These are phyloP conservation scores for Caenorhabditis parvicauda DNA, from an alignment of 2,888 invertebrate genomes.

Conservation along the genomic window DNA sequence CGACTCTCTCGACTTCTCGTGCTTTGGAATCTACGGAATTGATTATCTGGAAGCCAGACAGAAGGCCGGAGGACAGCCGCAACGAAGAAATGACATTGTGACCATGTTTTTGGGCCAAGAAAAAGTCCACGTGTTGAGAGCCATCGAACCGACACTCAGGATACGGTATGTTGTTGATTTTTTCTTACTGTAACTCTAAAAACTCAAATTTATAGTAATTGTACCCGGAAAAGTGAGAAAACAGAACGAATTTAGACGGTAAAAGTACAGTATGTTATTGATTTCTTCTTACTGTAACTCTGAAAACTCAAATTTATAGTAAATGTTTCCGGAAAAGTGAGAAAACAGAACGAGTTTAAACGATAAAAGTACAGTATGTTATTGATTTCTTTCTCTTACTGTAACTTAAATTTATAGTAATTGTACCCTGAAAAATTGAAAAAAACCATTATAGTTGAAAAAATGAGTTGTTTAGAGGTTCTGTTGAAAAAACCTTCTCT, in stretches of 20 bases:
- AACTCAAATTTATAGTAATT: not conserved
- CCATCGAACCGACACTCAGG: constrained; percentile 56
- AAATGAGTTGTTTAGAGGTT: too few species aligned
- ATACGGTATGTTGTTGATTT: constrained; percentile 33
- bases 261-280: too few species aligned
- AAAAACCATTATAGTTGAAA: too few species aligned
- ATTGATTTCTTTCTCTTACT: not conserved
- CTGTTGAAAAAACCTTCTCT: too few species aligned
- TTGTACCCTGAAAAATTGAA: not conserved
- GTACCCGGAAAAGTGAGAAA: not conserved
- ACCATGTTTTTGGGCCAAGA: constrained; percentile 51
- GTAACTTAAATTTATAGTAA: not conserved
- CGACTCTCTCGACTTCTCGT: constrained; percentile 74
- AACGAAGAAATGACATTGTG: constrained; percentile 44
- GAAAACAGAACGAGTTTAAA: too few species aligned
- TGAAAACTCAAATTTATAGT: too few species aligned
- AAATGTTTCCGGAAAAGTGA: too few species aligned
- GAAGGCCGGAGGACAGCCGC: constrained; percentile 23
- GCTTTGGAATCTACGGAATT: constrained; percentile 78
- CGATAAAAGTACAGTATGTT: constrained; percentile 46
- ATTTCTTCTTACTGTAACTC: too few species aligned
- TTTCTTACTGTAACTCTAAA: not conserved
- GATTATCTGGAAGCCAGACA: constrained; percentile 69
- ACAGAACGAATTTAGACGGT: too few species aligned
- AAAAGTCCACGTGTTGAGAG: constrained; percentile 52